These are phyloP conservation scores for Campylorhamphus procurvoides DNA, from an alignment of 2,113 vertebrate species.

Conservation along the genomic window DNA sequence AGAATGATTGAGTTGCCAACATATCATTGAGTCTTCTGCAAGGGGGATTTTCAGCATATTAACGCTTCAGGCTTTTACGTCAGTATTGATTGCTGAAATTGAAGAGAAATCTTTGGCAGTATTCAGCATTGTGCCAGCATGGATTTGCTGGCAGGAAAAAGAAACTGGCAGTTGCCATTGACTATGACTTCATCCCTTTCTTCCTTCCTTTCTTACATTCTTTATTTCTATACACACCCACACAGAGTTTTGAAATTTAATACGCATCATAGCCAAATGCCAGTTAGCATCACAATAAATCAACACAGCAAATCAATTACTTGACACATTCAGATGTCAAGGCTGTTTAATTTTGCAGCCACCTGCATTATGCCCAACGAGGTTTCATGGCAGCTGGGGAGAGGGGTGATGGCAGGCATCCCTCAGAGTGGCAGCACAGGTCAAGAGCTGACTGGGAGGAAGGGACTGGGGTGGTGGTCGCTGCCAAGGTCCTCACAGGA, in stretches of 20 bases:
- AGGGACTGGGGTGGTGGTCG: background rate
- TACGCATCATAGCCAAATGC: background rate
- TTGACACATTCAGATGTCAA: background rate
- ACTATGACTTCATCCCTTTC: slow-evolving; percentile 12
- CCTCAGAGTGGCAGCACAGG: background rate
- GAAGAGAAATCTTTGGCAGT: slow-evolving; percentile 64
- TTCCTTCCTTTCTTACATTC: background rate
- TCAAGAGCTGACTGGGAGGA: background rate
- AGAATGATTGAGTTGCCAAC: slow-evolving; percentile 67
- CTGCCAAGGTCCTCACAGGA: fast-evolving
- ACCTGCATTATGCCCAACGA: fast-evolving
- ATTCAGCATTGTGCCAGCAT: slow-evolving; percentile 22
- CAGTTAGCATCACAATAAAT: slow-evolving; percentile 30
- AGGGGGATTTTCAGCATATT: slow-evolving; percentile 58
- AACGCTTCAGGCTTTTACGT: slow-evolving; percentile 64
- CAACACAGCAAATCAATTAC: background rate
- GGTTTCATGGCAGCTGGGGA: background rate
- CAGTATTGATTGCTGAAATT: slow-evolving; percentile 65
- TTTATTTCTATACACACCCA: background rate
- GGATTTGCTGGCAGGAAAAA: slow-evolving; percentile 45
- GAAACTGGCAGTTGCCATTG: background rate
- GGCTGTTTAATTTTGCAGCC: background rate
- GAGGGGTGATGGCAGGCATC: background rate
- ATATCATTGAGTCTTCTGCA: slow-evolving; percentile 65
- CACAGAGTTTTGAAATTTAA: background rate